Evolutionary conservation across 2,113 vertebrate species (phyloP).

Genomic region (Australoheros scitulus): DNA sequence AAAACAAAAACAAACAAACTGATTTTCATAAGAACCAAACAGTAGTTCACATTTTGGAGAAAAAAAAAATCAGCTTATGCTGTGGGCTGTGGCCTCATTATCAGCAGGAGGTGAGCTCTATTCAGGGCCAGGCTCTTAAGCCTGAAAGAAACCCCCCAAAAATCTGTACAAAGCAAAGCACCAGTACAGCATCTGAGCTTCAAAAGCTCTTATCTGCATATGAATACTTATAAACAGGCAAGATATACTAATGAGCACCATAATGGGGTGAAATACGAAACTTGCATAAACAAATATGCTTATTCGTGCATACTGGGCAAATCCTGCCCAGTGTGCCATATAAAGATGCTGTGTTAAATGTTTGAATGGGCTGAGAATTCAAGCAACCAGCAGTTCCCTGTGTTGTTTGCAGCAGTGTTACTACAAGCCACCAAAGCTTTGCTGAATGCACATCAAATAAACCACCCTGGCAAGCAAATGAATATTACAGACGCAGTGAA

Average conservation of each 20-base stretch:
- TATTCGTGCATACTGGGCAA: conserved; percentile 36
- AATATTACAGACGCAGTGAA: neutral
- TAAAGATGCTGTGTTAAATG: neutral
- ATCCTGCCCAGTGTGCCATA: conserved; percentile 2
- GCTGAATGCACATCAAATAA: conserved; percentile 12
- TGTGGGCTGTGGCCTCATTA: conserved; percentile 55
- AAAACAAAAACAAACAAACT: neutral
- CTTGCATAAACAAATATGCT: conserved; percentile 52
- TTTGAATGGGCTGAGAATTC: conserved; percentile 10
- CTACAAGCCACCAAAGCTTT: neutral
- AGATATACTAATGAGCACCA: conserved; percentile 59
- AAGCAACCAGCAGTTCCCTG: neutral
- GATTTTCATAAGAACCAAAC: neutral
- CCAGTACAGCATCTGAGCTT: conserved; percentile 35
- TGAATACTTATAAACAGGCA: conserved; percentile 42
- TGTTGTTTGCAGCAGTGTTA: neutral
- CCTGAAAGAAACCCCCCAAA: conserved; percentile 39
- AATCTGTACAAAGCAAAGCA: conserved; percentile 53
- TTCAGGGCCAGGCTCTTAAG: conserved; percentile 50
- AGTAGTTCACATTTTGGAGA: conserved; percentile 16
- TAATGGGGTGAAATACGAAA: conserved; percentile 47
- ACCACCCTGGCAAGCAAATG: conserved; percentile 23
- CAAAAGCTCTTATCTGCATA: conserved; percentile 66
- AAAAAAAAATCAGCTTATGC: conserved; percentile 40
- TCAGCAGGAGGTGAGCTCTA: conserved; percentile 51